These are phyloP conservation scores for Grapholita molesta DNA, from an alignment of 1,140 invertebrate genomes.

Conservation along the genomic window DNA sequence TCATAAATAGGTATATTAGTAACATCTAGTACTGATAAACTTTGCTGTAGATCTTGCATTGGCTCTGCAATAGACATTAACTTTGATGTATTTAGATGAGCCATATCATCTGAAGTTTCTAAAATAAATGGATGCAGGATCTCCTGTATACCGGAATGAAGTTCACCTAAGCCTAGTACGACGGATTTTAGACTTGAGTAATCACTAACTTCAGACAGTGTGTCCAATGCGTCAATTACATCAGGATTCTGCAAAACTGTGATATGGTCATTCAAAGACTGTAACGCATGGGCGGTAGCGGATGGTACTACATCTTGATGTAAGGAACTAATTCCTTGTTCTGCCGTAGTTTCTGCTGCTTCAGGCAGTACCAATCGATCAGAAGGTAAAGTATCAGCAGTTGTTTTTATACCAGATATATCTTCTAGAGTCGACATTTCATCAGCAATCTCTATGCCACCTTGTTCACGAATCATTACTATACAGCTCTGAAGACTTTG, in stretches of 20 bases:
- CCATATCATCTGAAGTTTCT: slow-evolving; percentile 43
- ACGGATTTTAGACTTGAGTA: slow-evolving; percentile 57
- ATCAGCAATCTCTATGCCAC: slow-evolving; percentile 61
- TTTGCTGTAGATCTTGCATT: slow-evolving; percentile 61
- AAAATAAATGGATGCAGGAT: slow-evolving; percentile 53
- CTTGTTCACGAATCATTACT: slow-evolving; percentile 74
- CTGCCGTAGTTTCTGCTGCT: slow-evolving; percentile 31
- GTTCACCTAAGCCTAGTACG: slow-evolving; percentile 48
- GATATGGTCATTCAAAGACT: slow-evolving; percentile 54
- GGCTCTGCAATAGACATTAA: slow-evolving; percentile 65
- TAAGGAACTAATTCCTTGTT: slow-evolving; percentile 35
- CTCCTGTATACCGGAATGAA: slow-evolving; percentile 60
- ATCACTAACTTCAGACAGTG: slow-evolving; percentile 50
- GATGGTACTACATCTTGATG: slow-evolving; percentile 28
- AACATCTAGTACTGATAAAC: slow-evolving; percentile 53
- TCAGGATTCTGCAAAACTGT: slow-evolving; percentile 53
- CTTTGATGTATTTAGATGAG: slow-evolving; percentile 34
- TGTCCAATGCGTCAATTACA: slow-evolving; percentile 51
- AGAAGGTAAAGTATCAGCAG: slow-evolving; percentile 59
- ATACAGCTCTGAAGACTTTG: slow-evolving; percentile 78
- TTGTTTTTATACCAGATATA: slow-evolving; percentile 78
- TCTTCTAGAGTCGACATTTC: slow-evolving; percentile 79
- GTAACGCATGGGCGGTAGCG: slow-evolving; percentile 39
- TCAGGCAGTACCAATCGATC: slow-evolving; percentile 44
- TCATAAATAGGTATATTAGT: slow-evolving; percentile 57